A percentile compares a stretch with the other conserved stretches of the same genome.
These are phyloP conservation scores for Prietella phreatophila DNA, from an alignment of 2,113 vertebrate species.

Conservation along the genomic window DNA sequence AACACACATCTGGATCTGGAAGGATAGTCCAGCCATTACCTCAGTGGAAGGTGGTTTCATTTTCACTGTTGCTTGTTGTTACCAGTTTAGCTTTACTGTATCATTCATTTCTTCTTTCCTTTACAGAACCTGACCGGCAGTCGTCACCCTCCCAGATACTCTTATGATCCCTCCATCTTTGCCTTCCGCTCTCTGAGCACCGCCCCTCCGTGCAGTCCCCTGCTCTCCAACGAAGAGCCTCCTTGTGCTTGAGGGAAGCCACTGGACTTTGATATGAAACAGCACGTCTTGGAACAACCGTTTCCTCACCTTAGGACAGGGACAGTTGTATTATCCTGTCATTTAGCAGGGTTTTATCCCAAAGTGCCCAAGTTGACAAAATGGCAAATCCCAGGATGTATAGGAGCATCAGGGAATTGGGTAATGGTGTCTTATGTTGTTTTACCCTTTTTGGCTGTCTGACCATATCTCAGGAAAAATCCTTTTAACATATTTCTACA, in stretches of 20 bases:
- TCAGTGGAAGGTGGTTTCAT: neutral
- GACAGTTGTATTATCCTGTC: constrained; percentile 28
- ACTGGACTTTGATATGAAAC: constrained; percentile 58
- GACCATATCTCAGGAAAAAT: constrained; percentile 56
- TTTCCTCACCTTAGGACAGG: constrained; percentile 45
- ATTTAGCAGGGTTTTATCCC: constrained; percentile 36
- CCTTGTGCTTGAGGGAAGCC: constrained; percentile 76
- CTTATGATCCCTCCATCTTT: constrained; percentile 85
- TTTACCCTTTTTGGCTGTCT: constrained; percentile 32
- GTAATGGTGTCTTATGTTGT: constrained; percentile 13
- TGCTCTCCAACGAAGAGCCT: constrained; percentile 81
- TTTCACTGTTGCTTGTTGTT: neutral
- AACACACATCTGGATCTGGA: neutral
- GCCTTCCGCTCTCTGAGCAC: constrained; percentile 87
- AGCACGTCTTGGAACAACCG: constrained; percentile 24
- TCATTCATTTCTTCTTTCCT: constrained; percentile 46
- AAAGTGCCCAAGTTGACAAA: constrained; percentile 44
- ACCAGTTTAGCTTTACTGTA: neutral
- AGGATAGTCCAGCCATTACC: constrained; percentile 35
- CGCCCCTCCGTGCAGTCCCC: constrained; percentile 79
- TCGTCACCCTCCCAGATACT: constrained; percentile 75
- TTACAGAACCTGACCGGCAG: constrained; percentile 75
- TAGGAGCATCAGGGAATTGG: constrained; percentile 22
- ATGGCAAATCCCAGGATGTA: constrained; percentile 46
- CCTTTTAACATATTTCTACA: constrained; percentile 24